Base-by-base conservation (phyloP, 2,888 invertebrate genomes). In the Morpho deidamia region DNA sequence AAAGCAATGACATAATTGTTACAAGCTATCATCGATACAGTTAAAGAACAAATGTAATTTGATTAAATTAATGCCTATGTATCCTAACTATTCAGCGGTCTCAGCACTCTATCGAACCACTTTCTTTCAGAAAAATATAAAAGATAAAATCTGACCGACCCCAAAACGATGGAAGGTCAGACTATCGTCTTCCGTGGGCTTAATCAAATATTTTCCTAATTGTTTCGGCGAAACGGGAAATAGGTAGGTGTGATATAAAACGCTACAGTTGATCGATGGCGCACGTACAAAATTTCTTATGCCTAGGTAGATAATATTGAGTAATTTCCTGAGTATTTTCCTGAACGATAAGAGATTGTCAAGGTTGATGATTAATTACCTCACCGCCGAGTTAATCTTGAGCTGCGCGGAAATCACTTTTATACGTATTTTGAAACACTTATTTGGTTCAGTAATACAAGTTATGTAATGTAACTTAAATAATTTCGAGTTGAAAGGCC, bases 261-360 rank as follows among this genome's bases (percentile, higher is more conserved):
- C 47, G 50, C 47, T 51, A 35, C 50, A 57, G 35, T 50, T 37
- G 39, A 51, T 53, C 53, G 44, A 44, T 50, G 46, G 46, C 41
- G 43, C 51, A 41, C 44, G 44, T 55, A 51, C 38, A 39, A 55
- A 54, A 56, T 53, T 58, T 59, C 48, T 53, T 56, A 54, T 34
- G 40, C 48, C 40, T 58, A 58, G 51, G 53, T 59, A 63, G 55
- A 23, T 23, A 23, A 51, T 59, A 63, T 66, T 65, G 55, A 63
- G 62, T 61, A 65, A 65, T 70, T 67, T 68, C 66, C 69, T 65
- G 61, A 62, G 65, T 68, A 63, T 70, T 70, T 69, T 67, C 69
- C 70, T 67, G 64, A 65, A 64, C 66, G 66, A 69, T 68, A 69
- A 68, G 69, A 70, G 69, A 69, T 69, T 69, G 69, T 69, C 68